phyloP scores from a whole-genome alignment of 2,113 vertebrate genomes.

The Melanotaenia duboulayi region DNA sequence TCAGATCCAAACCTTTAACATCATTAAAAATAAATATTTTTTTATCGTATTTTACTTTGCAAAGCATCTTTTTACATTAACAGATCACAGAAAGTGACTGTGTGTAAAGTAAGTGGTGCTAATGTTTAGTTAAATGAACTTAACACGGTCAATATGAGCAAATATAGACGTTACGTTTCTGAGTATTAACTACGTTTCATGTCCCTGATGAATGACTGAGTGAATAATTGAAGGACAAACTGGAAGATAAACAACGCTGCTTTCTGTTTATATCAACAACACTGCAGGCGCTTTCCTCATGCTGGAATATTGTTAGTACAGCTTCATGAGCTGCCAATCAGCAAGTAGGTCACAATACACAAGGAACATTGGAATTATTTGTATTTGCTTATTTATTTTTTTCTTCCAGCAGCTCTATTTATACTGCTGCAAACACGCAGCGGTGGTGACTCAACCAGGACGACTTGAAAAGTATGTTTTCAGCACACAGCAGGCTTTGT shows the following conservation, averaged over 20 bases:
- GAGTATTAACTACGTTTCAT: not conserved
- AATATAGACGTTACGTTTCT: no score
- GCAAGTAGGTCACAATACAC: slow-evolving; percentile 67
- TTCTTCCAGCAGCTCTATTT: slow-evolving; percentile 62
- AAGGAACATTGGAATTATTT: slow-evolving; percentile 21
- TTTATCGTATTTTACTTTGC: no score
- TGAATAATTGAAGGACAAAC: not conserved
- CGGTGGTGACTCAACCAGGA: slow-evolving; percentile 71
- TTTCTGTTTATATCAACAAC: slow-evolving; percentile 17
- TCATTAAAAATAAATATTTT: no score
- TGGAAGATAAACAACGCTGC: slow-evolving; percentile 4
- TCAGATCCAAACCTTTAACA: no score
- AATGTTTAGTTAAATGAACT: no score
- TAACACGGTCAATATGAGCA: no score
- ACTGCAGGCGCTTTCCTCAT: slow-evolving; percentile 37
- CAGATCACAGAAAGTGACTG: no score
- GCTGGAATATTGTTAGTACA: slow-evolving; percentile 21
- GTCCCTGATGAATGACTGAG: slow-evolving; percentile 18
- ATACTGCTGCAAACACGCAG: slow-evolving; percentile 55
- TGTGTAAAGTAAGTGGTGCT: no score
- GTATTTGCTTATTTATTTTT: not conserved
- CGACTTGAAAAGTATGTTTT: slow-evolving; percentile 67
- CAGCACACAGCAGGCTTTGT: slow-evolving; percentile 40
- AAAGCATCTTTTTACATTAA: no score
- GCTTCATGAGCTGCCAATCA: slow-evolving; percentile 46